Base-by-base conservation (phyloP, 2,797 vertebrate genomes). In the Salarias fasciatus region DNA sequence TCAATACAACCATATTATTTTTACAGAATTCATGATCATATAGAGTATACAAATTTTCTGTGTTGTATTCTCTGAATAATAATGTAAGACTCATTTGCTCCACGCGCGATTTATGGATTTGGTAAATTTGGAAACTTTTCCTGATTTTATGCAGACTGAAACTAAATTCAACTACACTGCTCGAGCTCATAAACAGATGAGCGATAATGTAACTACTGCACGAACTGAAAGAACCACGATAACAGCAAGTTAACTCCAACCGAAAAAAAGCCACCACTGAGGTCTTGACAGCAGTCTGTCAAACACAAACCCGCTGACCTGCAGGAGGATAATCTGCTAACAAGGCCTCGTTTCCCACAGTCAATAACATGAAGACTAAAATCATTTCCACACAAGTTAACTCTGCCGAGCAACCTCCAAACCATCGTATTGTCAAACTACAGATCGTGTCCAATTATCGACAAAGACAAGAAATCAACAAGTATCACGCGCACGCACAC, bases 371-470 rank as follows among this genome's bases (percentile, higher is more conserved):
- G 47, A n/a, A n/a, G n/a, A n/a, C n/a, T n/a, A n/a, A n/a, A n/a
- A n/a, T n/a, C n/a, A n/a, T 29, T 36, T 61, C 73, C 43, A 37
- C 53, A 28, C 3, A 14, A 42, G 14, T 30, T n/a, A 43, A 41
- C 14, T 58, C 9, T 38, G 6, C 24, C 40, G 50, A n/a, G 42
- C 18, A 11, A 12, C 31, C 3, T 24, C 24, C 45, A 41, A 30
- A 69, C 11, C 66, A 13, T 59, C 28, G 13, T 48, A 65, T 51
- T 67, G 71, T 74, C 50, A 48, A 64, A 76, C 52, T 61, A 58
- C 54, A 61, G 37, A 48, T 43, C 48, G 11, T 8, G 2, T 75
- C 38, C 49, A 48, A 80, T 76, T 74, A 46, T 55, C 65, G 81
- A 51, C 54, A 44, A 15, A 63, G 63, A 69, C 51, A 54, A 14